Evolutionary conservation across 2,888 invertebrate genomes (phyloP), one percentile per base, ranked within the genome.

Genomic region (Hipparchia semele): DNA sequence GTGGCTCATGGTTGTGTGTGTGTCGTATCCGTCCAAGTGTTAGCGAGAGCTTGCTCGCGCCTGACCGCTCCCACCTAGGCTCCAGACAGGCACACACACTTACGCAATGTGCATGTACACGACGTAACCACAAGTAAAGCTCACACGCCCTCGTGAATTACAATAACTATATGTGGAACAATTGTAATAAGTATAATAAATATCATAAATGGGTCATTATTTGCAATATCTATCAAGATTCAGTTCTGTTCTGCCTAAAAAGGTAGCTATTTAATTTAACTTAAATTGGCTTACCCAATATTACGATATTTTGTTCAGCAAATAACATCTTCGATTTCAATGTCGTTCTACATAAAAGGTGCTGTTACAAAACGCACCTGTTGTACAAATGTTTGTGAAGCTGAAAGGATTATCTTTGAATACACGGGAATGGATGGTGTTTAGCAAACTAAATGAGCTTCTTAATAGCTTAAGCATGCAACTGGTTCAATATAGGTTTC

Each of bases 331-430:
- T 76, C 79, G 76, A 74, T 82, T 81, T 85, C 90, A 90, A 91
- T 90, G 90, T 81, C 89, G 85, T 75, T 71, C 68, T 59, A 73
- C 81, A 77, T 84, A 84, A 85, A 87, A 83, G 85, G 83, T 77
- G 76, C 80, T 85, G 80, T 88, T 87, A 85, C 85, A 83, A 77
- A 82, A 82, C 61, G 49, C 67, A 66, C 62, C 62, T 61, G 78
- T 80, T 83, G 78, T 77, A 79, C 79, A 84, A 89, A 87, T 82
- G 87, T 83, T 83, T 74, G 70, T 75, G 9, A 72, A 73, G 73
- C 76, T 77, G 77, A 77, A 76, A 77, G 69, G 56, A 60, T 23
- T 54, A 7, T 58, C 23, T 72, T 33, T 67, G 56, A 23, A 56
- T 71, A 66, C 12, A 66, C 60, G 71, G 64, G 68, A 58, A 56